Percentiles rank a stretch among this genome's conserved stretches.
Evolutionary conservation across 1,140 invertebrate species (phyloP).

Genomic region (Papilio aristodemus): DNA sequence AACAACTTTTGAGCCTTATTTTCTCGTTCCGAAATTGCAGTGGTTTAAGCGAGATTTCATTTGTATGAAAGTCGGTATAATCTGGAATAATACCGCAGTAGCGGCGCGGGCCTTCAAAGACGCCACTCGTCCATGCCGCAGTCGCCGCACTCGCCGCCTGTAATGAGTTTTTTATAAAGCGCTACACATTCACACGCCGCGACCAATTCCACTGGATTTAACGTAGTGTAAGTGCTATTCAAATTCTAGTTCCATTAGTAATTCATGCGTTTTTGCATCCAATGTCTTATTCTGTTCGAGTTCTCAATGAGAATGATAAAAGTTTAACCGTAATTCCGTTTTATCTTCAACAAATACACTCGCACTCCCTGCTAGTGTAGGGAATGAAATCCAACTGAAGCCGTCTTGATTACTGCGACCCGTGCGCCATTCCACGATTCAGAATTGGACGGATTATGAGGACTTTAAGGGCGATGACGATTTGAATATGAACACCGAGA

Average conservation of each 20-base stretch:
- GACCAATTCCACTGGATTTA: constrained; percentile 62
- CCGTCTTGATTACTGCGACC: constrained; percentile 75
- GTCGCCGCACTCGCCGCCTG: constrained; percentile 70
- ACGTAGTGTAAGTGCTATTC: constrained; percentile 55
- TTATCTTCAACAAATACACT: constrained; percentile 55
- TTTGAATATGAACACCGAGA: constrained; percentile 74
- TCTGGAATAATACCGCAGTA: constrained; percentile 79
- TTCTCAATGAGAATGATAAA: constrained; percentile 37
- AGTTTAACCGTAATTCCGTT: constrained; percentile 48
- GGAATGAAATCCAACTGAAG: constrained; percentile 72
- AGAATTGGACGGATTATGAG: constrained; percentile 79
- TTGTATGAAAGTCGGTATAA: constrained; percentile 79
- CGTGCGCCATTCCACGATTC: constrained; percentile 66
- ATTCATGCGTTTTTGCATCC: constrained; percentile 39
- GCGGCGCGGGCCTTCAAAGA: constrained; percentile 77
- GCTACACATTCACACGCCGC: constrained; percentile 74
- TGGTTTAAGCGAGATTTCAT: constrained; percentile 80
- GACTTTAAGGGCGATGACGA: constrained; percentile 77
- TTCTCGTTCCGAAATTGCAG: constrained; percentile 78
- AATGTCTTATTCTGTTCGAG: constrained; percentile 35
- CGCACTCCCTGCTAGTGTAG: constrained; percentile 54
- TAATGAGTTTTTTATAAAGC: constrained; percentile 79
- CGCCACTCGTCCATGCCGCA: constrained; percentile 75
- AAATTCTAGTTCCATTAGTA: constrained; percentile 48
- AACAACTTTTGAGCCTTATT: constrained; percentile 78